Evolutionary conservation across 1,140 invertebrate genomes (phyloP).

Genomic region (Cotesia typhae): DNA sequence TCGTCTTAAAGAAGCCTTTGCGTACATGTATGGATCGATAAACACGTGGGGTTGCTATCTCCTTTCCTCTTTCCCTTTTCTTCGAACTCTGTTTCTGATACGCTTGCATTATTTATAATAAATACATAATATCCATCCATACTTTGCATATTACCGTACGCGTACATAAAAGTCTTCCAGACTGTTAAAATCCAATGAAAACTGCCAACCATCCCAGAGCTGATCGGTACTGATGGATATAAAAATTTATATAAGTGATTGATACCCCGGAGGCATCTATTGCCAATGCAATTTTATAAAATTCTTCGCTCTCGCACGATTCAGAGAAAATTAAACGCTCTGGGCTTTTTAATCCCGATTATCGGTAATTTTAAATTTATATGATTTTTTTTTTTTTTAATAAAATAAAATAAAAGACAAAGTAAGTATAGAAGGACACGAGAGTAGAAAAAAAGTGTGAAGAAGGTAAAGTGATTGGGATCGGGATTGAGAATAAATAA

Average conservation of each 20-base stretch:
- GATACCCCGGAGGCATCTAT: constrained; percentile 25
- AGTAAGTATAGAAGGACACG: not conserved
- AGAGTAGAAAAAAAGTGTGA: not conserved
- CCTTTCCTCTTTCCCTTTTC: not conserved
- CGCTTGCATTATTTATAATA: constrained; percentile 48
- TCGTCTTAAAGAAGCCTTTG: constrained; percentile 1
- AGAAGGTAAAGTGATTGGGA: not conserved
- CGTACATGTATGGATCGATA: constrained; percentile 11
- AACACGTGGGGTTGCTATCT: not conserved
- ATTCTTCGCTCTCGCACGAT: constrained; percentile 35
- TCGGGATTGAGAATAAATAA: not conserved
- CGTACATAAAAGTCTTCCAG: not conserved
- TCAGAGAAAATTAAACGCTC: constrained; percentile 24
- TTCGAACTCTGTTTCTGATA: too few species aligned
- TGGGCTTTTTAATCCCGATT: not conserved
- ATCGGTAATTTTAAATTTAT: not conserved
- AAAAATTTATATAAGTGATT: constrained; percentile 9
- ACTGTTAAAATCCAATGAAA: not conserved
- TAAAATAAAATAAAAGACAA: not conserved
- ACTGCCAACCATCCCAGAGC: not conserved
- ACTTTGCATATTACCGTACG: constrained; percentile 48
- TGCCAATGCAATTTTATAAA: constrained; percentile 37
- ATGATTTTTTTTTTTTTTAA: not conserved
- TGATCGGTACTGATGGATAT: not conserved
- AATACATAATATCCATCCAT: constrained; percentile 60